A percentile compares a stretch with the other conserved stretches of the same genome.
These are phyloP conservation scores for Omphaloscelis lunosa DNA, from an alignment of 2,888 invertebrate genomes.

Conservation along the genomic window DNA sequence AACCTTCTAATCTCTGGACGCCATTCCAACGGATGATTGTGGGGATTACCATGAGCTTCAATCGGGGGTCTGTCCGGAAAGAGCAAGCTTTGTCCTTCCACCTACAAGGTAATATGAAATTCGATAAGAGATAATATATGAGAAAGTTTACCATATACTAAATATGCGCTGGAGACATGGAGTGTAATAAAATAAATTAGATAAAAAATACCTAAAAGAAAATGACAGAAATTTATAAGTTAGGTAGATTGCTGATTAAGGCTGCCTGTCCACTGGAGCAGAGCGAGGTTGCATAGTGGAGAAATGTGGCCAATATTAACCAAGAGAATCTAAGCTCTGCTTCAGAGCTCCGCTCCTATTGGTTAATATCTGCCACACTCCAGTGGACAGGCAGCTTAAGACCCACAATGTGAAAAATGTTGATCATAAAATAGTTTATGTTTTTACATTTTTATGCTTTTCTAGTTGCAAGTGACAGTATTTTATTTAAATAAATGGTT, in stretches of 20 bases:
- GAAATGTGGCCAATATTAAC: too few relatives aligned
- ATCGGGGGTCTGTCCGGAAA: slow-evolving; percentile 94
- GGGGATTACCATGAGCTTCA: slow-evolving; percentile 94
- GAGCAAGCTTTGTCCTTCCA: slow-evolving; percentile 96
- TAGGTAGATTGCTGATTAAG: too few relatives aligned
- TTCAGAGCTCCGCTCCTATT: too few relatives aligned
- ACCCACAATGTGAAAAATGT: neutral
- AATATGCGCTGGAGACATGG: too few relatives aligned
- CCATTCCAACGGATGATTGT: slow-evolving; percentile 95
- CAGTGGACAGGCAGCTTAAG: too few relatives aligned
- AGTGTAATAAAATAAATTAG: neutral
- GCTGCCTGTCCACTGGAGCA: too few relatives aligned
- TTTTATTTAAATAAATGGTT: neutral
- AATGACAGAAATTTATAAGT: neutral
- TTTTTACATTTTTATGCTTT: neutral
- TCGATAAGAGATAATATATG: neutral
- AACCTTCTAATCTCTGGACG: slow-evolving; percentile 94
- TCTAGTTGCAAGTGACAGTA: neutral
- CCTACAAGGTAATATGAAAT: slow-evolving; percentile 83
- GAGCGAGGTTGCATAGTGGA: too few relatives aligned
- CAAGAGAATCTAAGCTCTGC: too few relatives aligned
- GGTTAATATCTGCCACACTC: too few relatives aligned
- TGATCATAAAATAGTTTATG: neutral
- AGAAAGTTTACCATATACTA: neutral
- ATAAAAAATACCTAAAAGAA: neutral